Base-by-base conservation (phyloP, 2,888 invertebrate genomes). In the Icerya purchasi region DNA sequence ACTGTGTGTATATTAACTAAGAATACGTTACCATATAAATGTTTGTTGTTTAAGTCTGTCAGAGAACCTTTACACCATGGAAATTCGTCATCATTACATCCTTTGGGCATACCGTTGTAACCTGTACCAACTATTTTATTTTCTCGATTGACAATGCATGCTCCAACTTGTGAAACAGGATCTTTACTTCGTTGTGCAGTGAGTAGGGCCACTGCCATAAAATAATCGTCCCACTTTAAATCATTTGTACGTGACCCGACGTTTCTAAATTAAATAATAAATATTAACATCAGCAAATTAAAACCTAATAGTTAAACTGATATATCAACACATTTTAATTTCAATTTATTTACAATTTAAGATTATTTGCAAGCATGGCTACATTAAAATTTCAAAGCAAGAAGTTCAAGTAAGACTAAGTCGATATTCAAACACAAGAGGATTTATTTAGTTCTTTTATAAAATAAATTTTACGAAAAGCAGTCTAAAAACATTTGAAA, bases 61-160 rank as follows among this genome's bases (percentile, higher is more conserved):
- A 71, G 67, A 2, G 77, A 73, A 25, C 76, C 71, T 70, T 89
- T 89, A 1, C 75, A 75, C 97, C 97, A 98, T 0, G 96, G 89
- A 72, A 94, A 86, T 21, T 77, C 74, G 69, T 92, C 86, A 72
- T 97, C 96, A 68, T 74, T 74, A 68, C 94, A 96, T 2, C 88
- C 90, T 61, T 74, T 78, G 0, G 97, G 97, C 84, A 97, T 90
- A 1, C 97, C 96, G 77, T 98, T 98, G 69, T 97, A 98, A 62
- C 97, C 97, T 62, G 92, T 78, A 22, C 90, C 90, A 54, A 98
- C 85, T 67, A 98, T 87, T 71, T 82, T 83, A 53, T 90, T 88
- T 0, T 86, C 82, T 25, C 77, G 71, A 68, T 91, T 88, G 0
- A 94, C 91, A 67, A 97, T 85, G 69, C 94, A 94, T 3, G 94